Evolutionary conservation across 2,888 invertebrate genomes (phyloP), one percentile per base, ranked within the genome.

Genomic region (Temnothorax rugatulus): DNA sequence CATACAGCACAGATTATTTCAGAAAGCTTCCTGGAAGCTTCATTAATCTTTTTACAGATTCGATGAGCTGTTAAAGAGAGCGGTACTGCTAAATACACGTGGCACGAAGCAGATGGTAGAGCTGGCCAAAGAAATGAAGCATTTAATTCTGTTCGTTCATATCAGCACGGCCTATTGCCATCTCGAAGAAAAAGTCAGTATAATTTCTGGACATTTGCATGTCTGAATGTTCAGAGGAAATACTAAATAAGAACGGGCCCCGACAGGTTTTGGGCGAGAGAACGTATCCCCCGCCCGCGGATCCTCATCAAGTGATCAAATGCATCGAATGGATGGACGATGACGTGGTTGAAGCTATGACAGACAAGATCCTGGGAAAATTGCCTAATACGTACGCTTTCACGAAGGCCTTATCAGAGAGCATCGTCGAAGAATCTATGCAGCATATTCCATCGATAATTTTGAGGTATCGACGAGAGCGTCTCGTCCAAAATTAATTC

Each of bases 151-250:
- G 4, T 96, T 97, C 93, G 96, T 97, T 69, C 97, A 99, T 94
- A 96, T 99, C 8, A 99, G 99, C 2, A 99, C 99, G 0, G 97
- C 99, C 0, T 99, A 98, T 95, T 98, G 99, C 92, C 99, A 99
- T 94, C 96, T 99, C 15, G 92, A 94, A 75, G 94, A 95, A 89
- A 94, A 95, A 89, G 95, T 94, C 90, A 77, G 64, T 57, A 21
- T 54, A 68, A 9, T 29, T 18, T 34, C 9, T n/a, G 21, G 3
- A 29, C 1, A 52, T 18, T 47, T 75, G 5, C 9, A 38, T 47
- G 13, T 21, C 9, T 2, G 0, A 3, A 25, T 21, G 9, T 18
- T 63, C 5, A 44, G 9, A 57, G 9, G 44, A 66, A 69, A 11
- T 4, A 34, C 15, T 44, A 57, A 57, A 76, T 13, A 57, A 47